phyloP scores from a whole-genome alignment of 2,113 vertebrate genomes.

The Oxyura jamaicensis region DNA sequence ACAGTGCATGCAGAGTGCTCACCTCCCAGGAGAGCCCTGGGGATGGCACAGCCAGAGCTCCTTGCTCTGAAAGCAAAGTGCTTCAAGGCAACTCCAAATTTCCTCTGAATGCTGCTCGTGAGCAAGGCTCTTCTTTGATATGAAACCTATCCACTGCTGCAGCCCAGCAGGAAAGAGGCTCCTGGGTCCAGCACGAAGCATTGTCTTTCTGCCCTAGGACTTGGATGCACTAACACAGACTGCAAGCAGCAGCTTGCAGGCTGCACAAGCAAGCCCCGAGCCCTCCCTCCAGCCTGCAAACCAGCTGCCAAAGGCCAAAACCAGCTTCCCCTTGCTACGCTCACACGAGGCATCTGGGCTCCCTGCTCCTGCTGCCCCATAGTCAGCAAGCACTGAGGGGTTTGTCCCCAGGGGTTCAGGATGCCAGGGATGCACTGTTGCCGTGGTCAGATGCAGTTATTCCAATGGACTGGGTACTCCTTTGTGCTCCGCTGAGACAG shows the following conservation, averaged over 20 bases:
- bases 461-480: slow-evolving; percentile 37
- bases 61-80: not conserved
- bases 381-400: not conserved
- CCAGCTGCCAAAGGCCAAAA: too few species aligned
- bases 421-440: not conserved
- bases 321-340: too few species aligned
- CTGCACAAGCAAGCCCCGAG: too few species aligned
- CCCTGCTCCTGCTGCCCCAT: not conserved
- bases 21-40: too few species aligned
- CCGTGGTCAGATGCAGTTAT: not conserved
- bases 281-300: too few species aligned
- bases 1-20: too few species aligned
- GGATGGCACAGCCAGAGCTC: not conserved
- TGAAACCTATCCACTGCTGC: not conserved
- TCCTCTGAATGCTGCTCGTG: not conserved
- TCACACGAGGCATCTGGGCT: too few species aligned
- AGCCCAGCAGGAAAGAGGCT: not conserved
- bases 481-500: slow-evolving; percentile 30
- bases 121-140: not conserved
- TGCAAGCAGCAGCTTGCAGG: too few species aligned
- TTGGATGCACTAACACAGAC: too few species aligned
- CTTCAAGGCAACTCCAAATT: not conserved
- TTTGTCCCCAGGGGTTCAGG: not conserved
- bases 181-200: not conserved
- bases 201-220: not conserved